These are phyloP conservation scores for Pararge aegeria DNA, from an alignment of 1,140 invertebrate genomes.

Conservation along the genomic window DNA sequence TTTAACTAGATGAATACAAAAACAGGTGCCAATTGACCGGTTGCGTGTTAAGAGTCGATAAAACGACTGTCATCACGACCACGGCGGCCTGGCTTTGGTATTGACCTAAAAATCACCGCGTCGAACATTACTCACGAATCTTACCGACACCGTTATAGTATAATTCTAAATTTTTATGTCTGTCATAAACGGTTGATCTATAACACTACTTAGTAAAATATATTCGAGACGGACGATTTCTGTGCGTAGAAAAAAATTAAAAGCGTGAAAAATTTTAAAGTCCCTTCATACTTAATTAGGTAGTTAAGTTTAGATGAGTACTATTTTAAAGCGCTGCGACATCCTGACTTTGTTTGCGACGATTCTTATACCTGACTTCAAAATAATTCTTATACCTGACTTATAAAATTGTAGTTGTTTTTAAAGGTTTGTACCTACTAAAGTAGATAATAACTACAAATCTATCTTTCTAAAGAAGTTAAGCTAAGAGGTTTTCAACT, in stretches of 20 bases:
- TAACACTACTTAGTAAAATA: background rate
- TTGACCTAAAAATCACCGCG: slow-evolving; percentile 40
- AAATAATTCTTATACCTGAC: no score
- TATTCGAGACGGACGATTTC: background rate
- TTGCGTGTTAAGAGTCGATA: slow-evolving; percentile 18
- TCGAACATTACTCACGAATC: slow-evolving; percentile 22
- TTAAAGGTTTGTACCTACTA: no score
- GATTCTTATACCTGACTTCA: no score
- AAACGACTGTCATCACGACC: slow-evolving; percentile 22
- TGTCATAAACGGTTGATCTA: slow-evolving; percentile 18
- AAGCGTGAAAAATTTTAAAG: background rate
- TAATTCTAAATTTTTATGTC: slow-evolving; percentile 36
- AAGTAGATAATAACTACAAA: no score
- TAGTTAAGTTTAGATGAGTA: no score
- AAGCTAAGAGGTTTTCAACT: no score
- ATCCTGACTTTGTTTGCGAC: no score
- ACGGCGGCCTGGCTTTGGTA: slow-evolving; percentile 26
- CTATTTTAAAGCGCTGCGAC: no score
- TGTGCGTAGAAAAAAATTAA: background rate
- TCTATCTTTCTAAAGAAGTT: no score
- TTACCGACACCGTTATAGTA: slow-evolving; percentile 28
- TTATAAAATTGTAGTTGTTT: no score
- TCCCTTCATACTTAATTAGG: no score
- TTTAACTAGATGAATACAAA: slow-evolving; percentile 8
- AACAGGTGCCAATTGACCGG: slow-evolving; percentile 22